Percentiles rank a stretch among this genome's conserved stretches.
Conservation (phyloP, 2,797 vertebrate genomes). For the Ceryle rudis region DNA sequence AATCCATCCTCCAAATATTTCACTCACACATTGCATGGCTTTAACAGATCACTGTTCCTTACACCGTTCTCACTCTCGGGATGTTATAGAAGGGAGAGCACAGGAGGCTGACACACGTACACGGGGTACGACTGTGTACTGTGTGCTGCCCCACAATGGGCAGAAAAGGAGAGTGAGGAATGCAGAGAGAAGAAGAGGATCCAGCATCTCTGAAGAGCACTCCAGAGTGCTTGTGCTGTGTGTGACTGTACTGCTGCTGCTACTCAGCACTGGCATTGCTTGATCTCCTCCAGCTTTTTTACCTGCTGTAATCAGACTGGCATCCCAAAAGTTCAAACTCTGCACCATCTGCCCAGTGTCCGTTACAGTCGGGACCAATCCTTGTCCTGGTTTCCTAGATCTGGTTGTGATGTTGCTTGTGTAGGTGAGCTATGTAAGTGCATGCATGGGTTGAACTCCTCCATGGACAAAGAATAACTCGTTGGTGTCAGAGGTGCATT, state of each 20-base stretch:
- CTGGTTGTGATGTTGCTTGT: neutral
- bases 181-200: neutral
- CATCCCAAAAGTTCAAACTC: neutral
- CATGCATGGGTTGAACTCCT: rapidly evolving
- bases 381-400: neutral
- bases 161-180: neutral
- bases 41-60: neutral
- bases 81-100: neutral
- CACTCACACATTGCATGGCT: neutral
- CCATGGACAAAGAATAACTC: neutral
- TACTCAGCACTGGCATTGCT: neutral
- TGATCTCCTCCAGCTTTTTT: neutral
- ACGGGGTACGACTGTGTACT: rapidly evolving
- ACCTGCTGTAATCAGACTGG: neutral
- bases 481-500: neutral
- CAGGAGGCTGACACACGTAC: rapidly evolving
- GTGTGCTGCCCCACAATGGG: neutral
- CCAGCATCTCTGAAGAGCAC: neutral
- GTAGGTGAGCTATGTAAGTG: neutral
- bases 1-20: neutral
- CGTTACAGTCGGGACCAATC: rapidly evolving
- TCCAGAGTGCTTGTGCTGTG: neutral
- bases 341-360: neutral
- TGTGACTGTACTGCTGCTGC: neutral
- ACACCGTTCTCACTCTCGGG: neutral